A percentile compares a stretch with the other conserved stretches of the same genome.
Evolutionary conservation across 2,113 vertebrate genomes (phyloP).

Genomic region (Lota lota): DNA sequence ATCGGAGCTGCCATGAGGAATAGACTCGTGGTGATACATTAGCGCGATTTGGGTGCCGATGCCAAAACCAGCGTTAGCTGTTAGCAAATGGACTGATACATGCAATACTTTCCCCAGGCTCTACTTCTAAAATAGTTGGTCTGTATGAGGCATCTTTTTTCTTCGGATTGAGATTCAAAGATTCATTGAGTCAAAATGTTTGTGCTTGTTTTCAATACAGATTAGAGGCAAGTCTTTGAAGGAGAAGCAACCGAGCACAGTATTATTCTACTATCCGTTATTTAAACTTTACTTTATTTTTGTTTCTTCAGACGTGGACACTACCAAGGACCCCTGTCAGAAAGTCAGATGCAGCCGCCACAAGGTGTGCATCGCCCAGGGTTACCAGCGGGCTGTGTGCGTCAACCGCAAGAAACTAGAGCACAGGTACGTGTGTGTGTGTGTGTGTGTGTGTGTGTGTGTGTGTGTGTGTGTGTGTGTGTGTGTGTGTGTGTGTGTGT

Average conservation of each 20-base stretch:
- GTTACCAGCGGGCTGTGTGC: conserved; percentile 93
- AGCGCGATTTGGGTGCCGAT: conserved; percentile 43
- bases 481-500: not conserved
- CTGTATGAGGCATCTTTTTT: no score
- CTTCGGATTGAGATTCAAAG: no score
- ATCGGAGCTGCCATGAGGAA: conserved; percentile 33
- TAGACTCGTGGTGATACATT: conserved; percentile 55
- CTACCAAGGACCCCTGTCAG: conserved; percentile 97
- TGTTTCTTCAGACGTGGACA: conserved; percentile 81
- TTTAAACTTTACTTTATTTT: no score
- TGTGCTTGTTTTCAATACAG: no score
- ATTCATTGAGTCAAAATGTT: no score
- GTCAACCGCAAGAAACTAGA: conserved; percentile 96
- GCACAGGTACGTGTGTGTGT: conserved; percentile 80
- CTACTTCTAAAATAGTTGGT: not conserved
- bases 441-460: conserved; percentile 12
- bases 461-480: not conserved
- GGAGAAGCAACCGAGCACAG: no score
- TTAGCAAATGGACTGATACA: conserved; percentile 41
- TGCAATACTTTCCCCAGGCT: conserved; percentile 19
- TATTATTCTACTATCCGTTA: no score
- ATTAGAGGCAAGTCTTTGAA: no score
- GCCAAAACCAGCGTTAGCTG: conserved; percentile 28
- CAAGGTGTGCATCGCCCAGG: conserved; percentile 94
- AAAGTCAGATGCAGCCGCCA: conserved; percentile 97